Evolutionary conservation across 2,888 invertebrate genomes (phyloP), one percentile per base, ranked within the genome.

Genomic region (Iphiclides podalirius): DNA sequence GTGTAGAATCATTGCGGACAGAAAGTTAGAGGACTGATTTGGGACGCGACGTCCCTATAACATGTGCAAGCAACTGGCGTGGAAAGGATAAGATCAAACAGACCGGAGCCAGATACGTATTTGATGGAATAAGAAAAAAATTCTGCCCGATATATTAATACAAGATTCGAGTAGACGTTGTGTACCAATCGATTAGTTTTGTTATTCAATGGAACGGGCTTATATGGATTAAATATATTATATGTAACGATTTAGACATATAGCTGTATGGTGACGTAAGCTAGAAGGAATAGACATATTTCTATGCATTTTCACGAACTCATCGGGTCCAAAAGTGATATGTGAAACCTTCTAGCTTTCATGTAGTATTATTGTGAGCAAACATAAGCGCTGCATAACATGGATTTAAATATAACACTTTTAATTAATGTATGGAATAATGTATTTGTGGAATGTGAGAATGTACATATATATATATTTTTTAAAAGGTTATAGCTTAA

Each of bases 31-130:
- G 54, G 45, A 53, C 50, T n/a, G 43, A 52, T 45, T 54, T 52
- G 52, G 45, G 54, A 55, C 54, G 36, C 53, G 52, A 59, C 53
- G 47, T 44, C 49, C 55, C 57, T 52, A 57, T 56, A 57, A 52
- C 52, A 49, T 52, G 48, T 54, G 47, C 53, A 57, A 28, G 44
- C 55, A 55, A 60, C 49, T 62, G 60, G 57, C 36, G 56, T 57
- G 62, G 59, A 61, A 60, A 59, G 53, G 62, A 62, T 56, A 52
- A 56, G 58, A 63, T 59, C 57, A 59, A 59, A 62, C 56, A 55
- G 55, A 59, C 54, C 52, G 50, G 40, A 55, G 41, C 41, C 35
- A 45, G 47, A 47, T 28, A 48, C 53, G 47, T 52, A 45, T 55
- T 45, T 37, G 45, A 47, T 40, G 47, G 46, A 52, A 57, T 56